phyloP scores from a whole-genome alignment of 2,888 invertebrate genomes.

The Ommatoiulus sabulosus region DNA sequence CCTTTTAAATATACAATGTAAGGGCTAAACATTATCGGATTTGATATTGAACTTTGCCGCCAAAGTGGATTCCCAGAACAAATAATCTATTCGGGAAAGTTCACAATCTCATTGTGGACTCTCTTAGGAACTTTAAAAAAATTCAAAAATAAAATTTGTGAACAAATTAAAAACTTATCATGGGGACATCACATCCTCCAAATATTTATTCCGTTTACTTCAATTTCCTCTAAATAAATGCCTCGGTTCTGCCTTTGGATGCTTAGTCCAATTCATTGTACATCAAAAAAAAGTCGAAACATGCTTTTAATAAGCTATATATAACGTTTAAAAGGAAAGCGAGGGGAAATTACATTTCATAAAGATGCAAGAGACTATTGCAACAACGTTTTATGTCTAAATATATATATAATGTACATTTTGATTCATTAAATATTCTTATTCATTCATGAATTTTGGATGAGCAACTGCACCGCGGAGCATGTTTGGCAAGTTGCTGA shows the following conservation, averaged over 20 bases:
- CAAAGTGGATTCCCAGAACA: neutral
- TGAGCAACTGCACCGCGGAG: neutral
- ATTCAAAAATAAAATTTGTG: neutral
- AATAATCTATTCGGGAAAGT: neutral
- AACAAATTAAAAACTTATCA: neutral
- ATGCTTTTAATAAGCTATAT: neutral
- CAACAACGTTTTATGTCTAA: neutral
- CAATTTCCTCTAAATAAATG: neutral
- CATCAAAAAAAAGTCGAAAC: conserved; percentile 16
- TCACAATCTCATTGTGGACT: neutral
- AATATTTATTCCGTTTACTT: neutral
- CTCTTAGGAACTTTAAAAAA: neutral
- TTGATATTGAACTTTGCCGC: conserved; percentile 21
- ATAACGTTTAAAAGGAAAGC: neutral
- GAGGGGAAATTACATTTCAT: conserved; percentile 15
- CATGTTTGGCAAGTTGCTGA: neutral
- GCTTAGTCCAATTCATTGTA: neutral
- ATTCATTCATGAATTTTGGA: neutral
- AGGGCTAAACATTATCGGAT: neutral
- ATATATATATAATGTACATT: conserved; percentile 29
- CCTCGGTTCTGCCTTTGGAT: neutral
- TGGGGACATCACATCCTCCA: neutral
- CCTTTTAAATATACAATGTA: neutral
- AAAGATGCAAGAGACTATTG: neutral
- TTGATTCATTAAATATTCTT: conserved; percentile 14